Conservation (phyloP, 1,140 invertebrate genomes). For the Mylabris phalerata region DNA sequence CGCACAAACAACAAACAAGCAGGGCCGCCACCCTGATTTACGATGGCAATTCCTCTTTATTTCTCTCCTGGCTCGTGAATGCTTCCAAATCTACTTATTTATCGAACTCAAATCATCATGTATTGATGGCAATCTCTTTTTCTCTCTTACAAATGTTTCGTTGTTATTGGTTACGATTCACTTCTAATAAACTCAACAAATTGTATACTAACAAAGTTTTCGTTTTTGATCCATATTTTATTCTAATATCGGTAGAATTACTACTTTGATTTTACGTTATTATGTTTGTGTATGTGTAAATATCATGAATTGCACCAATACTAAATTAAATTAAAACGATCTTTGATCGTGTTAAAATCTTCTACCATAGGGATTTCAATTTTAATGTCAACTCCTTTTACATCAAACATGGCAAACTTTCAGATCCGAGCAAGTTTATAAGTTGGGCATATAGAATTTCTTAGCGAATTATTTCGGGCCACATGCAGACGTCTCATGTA, state of each 20-base stretch:
- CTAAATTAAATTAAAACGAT: constrained; percentile 39
- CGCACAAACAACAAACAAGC: constrained; percentile 30
- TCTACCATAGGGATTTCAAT: constrained; percentile 38
- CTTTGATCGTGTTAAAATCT: constrained; percentile 41
- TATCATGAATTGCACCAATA: neutral
- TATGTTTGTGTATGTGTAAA: no score
- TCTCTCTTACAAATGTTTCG: no score
- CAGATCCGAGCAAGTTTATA: constrained; percentile 33
- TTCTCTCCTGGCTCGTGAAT: constrained; percentile 37
- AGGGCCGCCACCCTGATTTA: constrained; percentile 25
- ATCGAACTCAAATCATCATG: constrained; percentile 34
- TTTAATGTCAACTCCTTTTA: constrained; percentile 42
- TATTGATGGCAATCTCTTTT: constrained; percentile 9
- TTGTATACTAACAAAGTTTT: no score
- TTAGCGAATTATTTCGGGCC: constrained; percentile 37
- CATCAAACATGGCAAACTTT: constrained; percentile 40
- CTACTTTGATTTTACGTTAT: no score
- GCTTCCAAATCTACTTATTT: constrained; percentile 36
- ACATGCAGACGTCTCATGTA: constrained; percentile 35
- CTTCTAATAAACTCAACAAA: no score
- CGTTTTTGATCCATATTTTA: no score
- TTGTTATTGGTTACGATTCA: no score
- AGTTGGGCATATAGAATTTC: constrained; percentile 41
- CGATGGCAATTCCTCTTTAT: constrained; percentile 38
- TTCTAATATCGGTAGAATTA: no score